Base-by-base conservation (phyloP, 2,797 vertebrate genomes). In the Pseudochirops cupreus region DNA sequence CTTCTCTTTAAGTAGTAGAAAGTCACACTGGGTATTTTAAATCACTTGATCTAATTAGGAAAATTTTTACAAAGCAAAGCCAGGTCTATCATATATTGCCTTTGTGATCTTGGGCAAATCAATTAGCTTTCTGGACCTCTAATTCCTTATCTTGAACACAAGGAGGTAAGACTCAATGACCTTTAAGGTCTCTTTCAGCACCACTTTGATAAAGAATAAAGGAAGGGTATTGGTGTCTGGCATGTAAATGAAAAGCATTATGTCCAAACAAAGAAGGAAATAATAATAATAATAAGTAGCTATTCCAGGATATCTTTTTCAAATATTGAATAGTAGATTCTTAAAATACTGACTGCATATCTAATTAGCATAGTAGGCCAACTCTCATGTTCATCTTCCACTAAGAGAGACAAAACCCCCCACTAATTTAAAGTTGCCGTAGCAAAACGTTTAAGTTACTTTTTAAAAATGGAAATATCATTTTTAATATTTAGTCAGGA, bases 401-500 rank as follows among this genome's bases (percentile, higher is more conserved):
- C 50, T 56, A n/a, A 31, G 90, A 31, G 3, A 18, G 4, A 62
- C 5, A 67, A 33, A 62, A 11, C 29, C 53, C 53, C 53, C 53
- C 96, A 59, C 91, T 46, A 96, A 89, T 90, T 50, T 59, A 87
- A 94, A 89, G 82, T 93, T 94, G 96, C 95, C 92, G 55, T 95
- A 94, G 56, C 29, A 92, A 16, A 16, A 95, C 55, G 11, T 54
- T 95, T 67, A 96, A 95, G 82, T 56, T 95, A 90, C 87, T 95
- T 24, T 74, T 91, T 54, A 89, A 97, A 91, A 74, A 97, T 90
- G 96, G 90, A 91, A 96, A n/a, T 26, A 92, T 39, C 18, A 12
- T 93, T 97, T 97, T 97, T 97, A 62, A 96, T 57, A 95, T 96
- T 56, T 33, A 96, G 50, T 46, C 56, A 97, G 95, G 91, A 59